Conservation (phyloP, 2,888 invertebrate genomes). For the Zele albiditarsus region DNA sequence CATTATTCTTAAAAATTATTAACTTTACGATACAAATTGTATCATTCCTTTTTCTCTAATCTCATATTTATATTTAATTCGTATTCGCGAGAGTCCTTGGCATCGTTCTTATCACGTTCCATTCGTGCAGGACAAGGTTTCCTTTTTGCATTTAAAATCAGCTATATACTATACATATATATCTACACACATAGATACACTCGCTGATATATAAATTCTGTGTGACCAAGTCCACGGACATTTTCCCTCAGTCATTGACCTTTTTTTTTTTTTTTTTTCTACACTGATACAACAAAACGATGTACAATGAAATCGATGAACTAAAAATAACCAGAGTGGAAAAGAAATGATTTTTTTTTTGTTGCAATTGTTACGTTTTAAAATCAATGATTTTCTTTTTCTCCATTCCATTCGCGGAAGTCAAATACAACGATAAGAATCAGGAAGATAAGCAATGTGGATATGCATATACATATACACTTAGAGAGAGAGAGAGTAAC, state of each 20-base stretch:
- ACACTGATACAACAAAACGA: not conserved
- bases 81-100: not conserved
- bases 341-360: not conserved
- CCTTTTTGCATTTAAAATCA: slow-evolving; percentile 3
- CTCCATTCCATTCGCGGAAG: not conserved
- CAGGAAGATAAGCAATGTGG: not conserved
- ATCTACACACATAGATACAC: not conserved
- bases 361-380: not conserved
- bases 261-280: not conserved
- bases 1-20: no score
- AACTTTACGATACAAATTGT: not conserved
- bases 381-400: not conserved
- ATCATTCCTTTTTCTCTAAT: not conserved
- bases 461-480: not conserved
- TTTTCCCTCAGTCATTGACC: slow-evolving; percentile 32
- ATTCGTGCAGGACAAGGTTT: slow-evolving; percentile 8
- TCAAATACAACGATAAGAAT: slow-evolving; percentile 4
- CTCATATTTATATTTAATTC: not conserved
- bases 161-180: not conserved
- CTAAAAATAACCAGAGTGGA: not conserved
- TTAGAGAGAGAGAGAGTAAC: not conserved
- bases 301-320: no score
- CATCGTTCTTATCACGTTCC: slow-evolving; percentile 7
- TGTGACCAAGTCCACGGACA: slow-evolving; percentile 14
- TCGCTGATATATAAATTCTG: slow-evolving; percentile 1